phyloP scores from a whole-genome alignment of 2,888 invertebrate species.

The Suillia variegata region DNA sequence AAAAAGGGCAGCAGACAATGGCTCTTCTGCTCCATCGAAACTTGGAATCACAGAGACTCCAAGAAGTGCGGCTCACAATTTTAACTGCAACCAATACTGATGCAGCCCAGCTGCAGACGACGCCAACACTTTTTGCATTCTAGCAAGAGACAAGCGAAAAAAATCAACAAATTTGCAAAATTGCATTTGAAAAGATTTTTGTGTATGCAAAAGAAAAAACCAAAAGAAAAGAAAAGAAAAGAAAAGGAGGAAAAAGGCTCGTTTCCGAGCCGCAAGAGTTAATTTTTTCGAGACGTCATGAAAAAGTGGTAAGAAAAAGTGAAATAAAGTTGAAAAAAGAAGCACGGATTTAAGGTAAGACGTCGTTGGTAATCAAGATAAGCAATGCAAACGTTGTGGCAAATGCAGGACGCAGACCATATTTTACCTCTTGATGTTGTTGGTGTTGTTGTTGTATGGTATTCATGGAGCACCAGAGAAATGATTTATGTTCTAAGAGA shows the following conservation, averaged over 20 bases:
- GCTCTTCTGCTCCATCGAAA: neutral
- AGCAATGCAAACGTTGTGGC: slow-evolving; percentile 12
- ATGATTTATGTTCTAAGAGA: slow-evolving; percentile 26
- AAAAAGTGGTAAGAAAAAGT: slow-evolving; percentile 4
- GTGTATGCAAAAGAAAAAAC: neutral
- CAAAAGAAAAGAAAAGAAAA: no score
- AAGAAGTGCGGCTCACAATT: no score
- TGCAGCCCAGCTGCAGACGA: no score
- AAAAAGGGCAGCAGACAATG: slow-evolving; percentile 26
- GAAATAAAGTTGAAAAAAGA: no score
- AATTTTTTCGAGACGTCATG: slow-evolving; percentile 9
- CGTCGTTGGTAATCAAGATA: slow-evolving; percentile 25
- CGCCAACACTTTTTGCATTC: neutral
- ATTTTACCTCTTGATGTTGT: neutral
- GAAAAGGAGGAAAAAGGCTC: neutral
- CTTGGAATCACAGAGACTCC: no score
- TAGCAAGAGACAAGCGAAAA: neutral
- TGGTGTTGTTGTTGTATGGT: neutral
- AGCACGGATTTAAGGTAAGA: slow-evolving; percentile 3
- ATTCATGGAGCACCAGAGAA: slow-evolving; percentile 16
- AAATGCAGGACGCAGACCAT: slow-evolving; percentile 2
- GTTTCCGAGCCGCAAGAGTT: neutral
- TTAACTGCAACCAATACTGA: no score
- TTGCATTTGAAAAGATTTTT: slow-evolving; percentile 3
- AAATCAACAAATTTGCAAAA: slow-evolving; percentile 5